These are phyloP conservation scores for Catharus fuscescens DNA, from an alignment of 2,113 vertebrate species.

Conservation along the genomic window DNA sequence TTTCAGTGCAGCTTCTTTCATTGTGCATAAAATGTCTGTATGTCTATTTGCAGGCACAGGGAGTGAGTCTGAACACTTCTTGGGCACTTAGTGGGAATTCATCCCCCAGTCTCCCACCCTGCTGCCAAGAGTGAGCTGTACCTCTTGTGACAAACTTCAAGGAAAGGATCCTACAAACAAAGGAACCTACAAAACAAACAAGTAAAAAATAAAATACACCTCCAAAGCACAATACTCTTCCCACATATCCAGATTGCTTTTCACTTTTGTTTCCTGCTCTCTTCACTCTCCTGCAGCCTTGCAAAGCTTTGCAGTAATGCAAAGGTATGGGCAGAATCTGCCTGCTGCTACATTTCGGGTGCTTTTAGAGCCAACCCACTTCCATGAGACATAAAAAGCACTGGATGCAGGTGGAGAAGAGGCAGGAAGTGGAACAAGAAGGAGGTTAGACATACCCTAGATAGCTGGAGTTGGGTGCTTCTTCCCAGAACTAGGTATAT, in stretches of 20 bases:
- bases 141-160: not conserved
- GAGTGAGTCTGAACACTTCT: conserved; percentile 49
- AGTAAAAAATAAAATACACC: not conserved
- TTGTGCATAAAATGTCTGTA: conserved; percentile 21
- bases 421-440: not conserved
- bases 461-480: accelerated
- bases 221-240: not conserved
- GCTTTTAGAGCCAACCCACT: not conserved
- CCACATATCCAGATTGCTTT: not conserved
- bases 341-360: not conserved
- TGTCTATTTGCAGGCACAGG: conserved; percentile 38
- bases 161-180: not conserved
- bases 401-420: not conserved
- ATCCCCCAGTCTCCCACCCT: not conserved
- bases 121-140: not conserved
- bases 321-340: not conserved
- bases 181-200: not conserved
- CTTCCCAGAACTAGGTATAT: not conserved
- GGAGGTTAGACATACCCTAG: not conserved
- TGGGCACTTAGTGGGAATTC: not conserved
- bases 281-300: not conserved
- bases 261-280: not conserved
- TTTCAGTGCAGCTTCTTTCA: conserved; percentile 55
- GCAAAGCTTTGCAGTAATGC: too few relatives aligned
- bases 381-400: not conserved